A percentile compares a stretch with the other conserved stretches of the same genome.
Conservation (phyloP, 2,113 vertebrate species). For the Platichthys flesus region DNA sequence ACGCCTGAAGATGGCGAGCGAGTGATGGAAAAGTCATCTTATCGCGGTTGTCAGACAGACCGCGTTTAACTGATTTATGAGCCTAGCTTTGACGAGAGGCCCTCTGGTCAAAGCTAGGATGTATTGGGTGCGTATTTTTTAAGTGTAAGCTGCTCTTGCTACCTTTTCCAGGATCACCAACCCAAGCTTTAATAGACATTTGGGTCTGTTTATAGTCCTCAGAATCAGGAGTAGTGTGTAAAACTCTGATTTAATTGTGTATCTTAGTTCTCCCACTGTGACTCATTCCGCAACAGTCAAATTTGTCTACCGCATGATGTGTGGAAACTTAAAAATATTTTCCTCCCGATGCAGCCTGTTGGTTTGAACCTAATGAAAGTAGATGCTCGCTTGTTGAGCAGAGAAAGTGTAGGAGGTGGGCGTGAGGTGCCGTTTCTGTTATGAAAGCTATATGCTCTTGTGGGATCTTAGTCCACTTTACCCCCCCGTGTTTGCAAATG, state of each 20-base stretch:
- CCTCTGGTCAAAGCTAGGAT: no score
- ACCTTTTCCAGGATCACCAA: no score
- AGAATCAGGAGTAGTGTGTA: neutral
- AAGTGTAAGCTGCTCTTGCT: no score
- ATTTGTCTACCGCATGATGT: constrained; percentile 10
- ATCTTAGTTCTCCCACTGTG: neutral
- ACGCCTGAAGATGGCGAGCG: no score
- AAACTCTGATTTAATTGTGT: neutral
- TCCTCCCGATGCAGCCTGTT: constrained; percentile 9
- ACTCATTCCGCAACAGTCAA: neutral
- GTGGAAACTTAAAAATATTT: neutral
- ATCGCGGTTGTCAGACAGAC: no score
- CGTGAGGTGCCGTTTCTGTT: neutral
- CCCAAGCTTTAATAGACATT: no score
- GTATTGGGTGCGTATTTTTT: no score
- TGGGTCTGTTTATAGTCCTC: neutral
- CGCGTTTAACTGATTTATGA: no score
- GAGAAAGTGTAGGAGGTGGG: neutral
- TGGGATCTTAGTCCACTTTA: neutral
- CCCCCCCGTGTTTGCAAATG: neutral
- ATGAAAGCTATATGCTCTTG: neutral
- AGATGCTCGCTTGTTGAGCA: neutral
- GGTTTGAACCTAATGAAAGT: constrained; percentile 11
- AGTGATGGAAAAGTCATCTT: no score
- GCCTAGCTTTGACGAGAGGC: no score